Base-by-base conservation (phyloP, 2,888 invertebrate species). In the Drosophila emarginata region DNA sequence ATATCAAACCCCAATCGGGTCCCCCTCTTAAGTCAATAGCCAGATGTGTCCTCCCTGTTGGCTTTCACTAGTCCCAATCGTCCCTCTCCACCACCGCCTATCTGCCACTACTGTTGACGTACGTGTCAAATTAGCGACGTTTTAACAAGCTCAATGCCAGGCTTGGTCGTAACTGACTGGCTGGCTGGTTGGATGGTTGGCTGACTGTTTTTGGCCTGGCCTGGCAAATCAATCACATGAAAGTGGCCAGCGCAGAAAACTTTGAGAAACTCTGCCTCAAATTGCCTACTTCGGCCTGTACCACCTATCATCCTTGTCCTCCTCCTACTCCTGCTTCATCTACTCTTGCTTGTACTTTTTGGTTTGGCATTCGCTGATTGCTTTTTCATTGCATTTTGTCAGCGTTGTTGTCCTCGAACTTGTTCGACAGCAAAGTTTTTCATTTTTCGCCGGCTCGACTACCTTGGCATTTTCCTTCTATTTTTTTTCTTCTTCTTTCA, bases 51-150 rank as follows among this genome's bases (percentile, higher is more conserved):
- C 45, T 45, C 12, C 45, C 26, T 28, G 45, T 26, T 50, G 45
- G 28, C n/a, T 57, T 45, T 21, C 36, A n/a, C 36, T 63, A n/a
- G n/a, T n/a, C n/a, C n/a, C n/a, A n/a, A n/a, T n/a, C 32, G 36
- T 12, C 37, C n/a, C 26, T 26, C 52, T 32, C 23, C 59, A 15
- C 28, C 12, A 54, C 74, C 52, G 23, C 7, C 45, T 21, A 52
- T 52, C 52, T 45, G 56, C 18, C 45, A 61, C 64, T 68, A 63
- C 65, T 70, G 36, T 75, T 80, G 87, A 80, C 79, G 87, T 88
- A 88, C 83, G 83, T 88, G 83, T 83, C 83, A 83, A 83, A 83
- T 83, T 83, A 83, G 83, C 87, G 84, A 83, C 87, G 84, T 86
- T 88, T 83, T 80, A 88, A 86, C 81, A 86, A 81, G 80, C 88